phyloP scores from a whole-genome alignment of 1,140 invertebrate species.

The Drosophila ogumai region DNA sequence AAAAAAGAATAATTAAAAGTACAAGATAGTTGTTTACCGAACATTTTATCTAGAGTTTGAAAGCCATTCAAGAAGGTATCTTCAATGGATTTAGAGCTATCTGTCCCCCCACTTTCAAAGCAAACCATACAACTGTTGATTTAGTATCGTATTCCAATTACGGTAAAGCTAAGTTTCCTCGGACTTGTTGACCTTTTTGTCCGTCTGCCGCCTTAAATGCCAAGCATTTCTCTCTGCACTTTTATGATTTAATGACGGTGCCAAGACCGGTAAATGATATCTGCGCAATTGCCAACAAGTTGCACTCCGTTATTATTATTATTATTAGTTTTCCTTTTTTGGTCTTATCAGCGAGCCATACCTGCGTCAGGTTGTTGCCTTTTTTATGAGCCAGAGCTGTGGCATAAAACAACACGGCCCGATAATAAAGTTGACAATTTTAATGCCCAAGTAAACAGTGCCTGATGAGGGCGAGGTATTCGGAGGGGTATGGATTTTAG shows the following conservation, averaged over 20 bases:
- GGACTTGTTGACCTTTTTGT: slow-evolving; percentile 75
- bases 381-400: slow-evolving; percentile 47
- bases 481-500: slow-evolving; percentile 4
- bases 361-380: slow-evolving; percentile 48
- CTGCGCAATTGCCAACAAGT: slow-evolving; percentile 44
- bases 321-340: slow-evolving; percentile 6
- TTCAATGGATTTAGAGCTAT: neutral
- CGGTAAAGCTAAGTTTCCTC: slow-evolving; percentile 32
- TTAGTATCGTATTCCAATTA: slow-evolving; percentile 52
- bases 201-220: slow-evolving; percentile 15
- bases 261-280: slow-evolving; percentile 37
- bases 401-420: slow-evolving; percentile 36
- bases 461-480: neutral
- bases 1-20: neutral
- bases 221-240: slow-evolving; percentile 52
- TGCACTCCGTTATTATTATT: slow-evolving; percentile 2
- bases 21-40: no score
- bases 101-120: neutral
- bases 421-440: slow-evolving; percentile 74
- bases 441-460: slow-evolving; percentile 53
- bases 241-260: slow-evolving; percentile 60
- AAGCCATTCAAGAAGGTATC: slow-evolving; percentile 5
- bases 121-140: slow-evolving; percentile 33
- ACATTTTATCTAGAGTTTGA: neutral
- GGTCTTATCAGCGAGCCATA: slow-evolving; percentile 52